Base-by-base conservation (phyloP, 2,113 vertebrate genomes). In the Anseranas semipalmata region DNA sequence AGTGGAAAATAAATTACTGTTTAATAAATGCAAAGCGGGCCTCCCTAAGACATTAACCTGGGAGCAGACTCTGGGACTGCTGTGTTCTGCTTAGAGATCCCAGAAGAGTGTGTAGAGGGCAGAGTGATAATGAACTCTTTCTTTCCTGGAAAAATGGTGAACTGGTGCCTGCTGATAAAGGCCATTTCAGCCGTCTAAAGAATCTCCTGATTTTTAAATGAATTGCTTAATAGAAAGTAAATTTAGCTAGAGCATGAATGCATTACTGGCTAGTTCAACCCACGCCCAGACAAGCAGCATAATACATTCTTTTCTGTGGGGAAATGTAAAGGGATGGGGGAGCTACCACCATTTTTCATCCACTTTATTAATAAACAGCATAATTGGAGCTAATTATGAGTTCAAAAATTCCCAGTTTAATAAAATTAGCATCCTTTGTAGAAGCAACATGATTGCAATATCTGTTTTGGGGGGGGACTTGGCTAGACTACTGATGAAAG, bases 131-230 rank as follows among this genome's bases (percentile, higher is more conserved):
- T 62, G 81, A 94, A 82, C 65, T 75, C 50, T 66, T 77, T 89
- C 89, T 91, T 82, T 30, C 27, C 37, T 41, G 43, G 75, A 52
- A 68, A 90, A 92, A 32, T 79, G 78, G 78, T 93, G 94, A 79
- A 20, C n/a, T 67, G 78, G 66, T 95, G 66, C 52, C 70, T 91
- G 78, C 82, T 90, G 74, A 50, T 87, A 85, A 86, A 91, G 70
- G 95, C 76, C 37, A 15, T 56, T 89, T 74, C 65, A 71, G 73
- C 70, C 89, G 55, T 56, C 55, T 62, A 19, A 77, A 70, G 46
- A 45, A 39, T 70, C 45, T 85, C 33, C 58, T 74, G 76, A 9
- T 89, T 87, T 93, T 82, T 39, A 66, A 83, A 77, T 91, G 0
- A 93, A 43, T 73, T 94, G 68, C 46, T 73, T 68, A 75, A 90